phyloP scores from a whole-genome alignment of 2,888 invertebrate species.

The Temnothorax rugatulus region DNA sequence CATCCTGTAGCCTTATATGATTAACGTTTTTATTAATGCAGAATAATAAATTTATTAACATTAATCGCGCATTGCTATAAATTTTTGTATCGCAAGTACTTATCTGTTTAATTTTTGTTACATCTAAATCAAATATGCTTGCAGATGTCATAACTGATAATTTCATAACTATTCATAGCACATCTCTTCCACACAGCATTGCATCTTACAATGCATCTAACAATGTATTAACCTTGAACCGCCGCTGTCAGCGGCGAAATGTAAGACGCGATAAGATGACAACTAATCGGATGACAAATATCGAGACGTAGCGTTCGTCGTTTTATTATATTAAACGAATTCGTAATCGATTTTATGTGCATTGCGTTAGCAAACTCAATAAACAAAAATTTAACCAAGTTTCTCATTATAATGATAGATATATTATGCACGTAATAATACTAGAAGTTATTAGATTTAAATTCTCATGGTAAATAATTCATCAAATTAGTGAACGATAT shows the following conservation, averaged over 20 bases:
- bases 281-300: slow-evolving; percentile 64
- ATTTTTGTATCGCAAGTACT: not conserved
- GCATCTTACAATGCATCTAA: slow-evolving; percentile 56
- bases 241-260: slow-evolving; percentile 63
- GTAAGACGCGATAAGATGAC: slow-evolving; percentile 72
- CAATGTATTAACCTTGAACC: slow-evolving; percentile 35
- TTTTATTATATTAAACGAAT: not conserved
- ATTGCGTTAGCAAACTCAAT: not conserved
- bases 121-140: not conserved
- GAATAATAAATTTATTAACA: not conserved
- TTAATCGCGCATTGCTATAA: not conserved
- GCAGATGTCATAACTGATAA: not conserved
- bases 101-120: not conserved
- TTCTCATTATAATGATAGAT: not conserved
- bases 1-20: not conserved
- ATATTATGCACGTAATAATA: not conserved
- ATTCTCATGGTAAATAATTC: not conserved
- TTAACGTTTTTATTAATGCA: slow-evolving; percentile 11
- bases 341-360: not conserved
- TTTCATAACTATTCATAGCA: not conserved
- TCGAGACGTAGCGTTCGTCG: not conserved
- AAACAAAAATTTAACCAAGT: not conserved
- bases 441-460: not conserved
- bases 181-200: not conserved
- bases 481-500: not conserved